Conservation (phyloP, 30 jellyfish, hydroid and myxozoan species). For the Pelagia noctiluca region DNA sequence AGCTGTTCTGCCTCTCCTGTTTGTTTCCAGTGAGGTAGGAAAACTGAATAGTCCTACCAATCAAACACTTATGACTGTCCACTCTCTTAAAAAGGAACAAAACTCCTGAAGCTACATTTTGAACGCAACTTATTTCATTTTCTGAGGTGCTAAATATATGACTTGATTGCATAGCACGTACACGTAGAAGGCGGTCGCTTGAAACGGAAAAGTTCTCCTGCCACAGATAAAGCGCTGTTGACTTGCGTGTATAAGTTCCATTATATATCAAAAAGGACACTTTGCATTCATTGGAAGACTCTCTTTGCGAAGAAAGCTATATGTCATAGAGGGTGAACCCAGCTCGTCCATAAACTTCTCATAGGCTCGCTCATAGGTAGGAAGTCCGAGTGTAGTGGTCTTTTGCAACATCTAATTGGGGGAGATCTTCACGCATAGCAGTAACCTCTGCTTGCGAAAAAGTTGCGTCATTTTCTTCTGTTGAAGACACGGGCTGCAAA, state of each 20-base stretch:
- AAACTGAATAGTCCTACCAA: conserved; percentile 20
- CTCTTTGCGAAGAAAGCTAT: not conserved
- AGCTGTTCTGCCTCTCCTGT: conserved; percentile 1
- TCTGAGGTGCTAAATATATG: not conserved
- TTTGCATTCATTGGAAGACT: not conserved
- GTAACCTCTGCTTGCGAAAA: not conserved
- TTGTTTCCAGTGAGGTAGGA: conserved; percentile 30
- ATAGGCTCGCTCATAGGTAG: not conserved
- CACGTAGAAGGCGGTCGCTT: not conserved
- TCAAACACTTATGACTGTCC: conserved; percentile 24
- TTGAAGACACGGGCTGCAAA: conserved; percentile 1
- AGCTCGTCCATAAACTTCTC: no score
- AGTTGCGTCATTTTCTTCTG: not conserved
- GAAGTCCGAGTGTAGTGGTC: not conserved
- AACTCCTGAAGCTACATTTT: not conserved
- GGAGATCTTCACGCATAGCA: not conserved
- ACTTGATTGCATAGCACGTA: not conserved
- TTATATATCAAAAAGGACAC: not conserved
- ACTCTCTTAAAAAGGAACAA: conserved; percentile 9
- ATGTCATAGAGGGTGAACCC: no score
- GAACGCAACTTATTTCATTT: not conserved
- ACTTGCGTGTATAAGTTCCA: conserved; percentile 2
- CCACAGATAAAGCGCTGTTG: conserved; percentile 12
- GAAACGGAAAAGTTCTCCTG: not conserved
- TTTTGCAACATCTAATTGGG: not conserved